Conservation (phyloP, 2,888 invertebrate genomes). For the Toxonevra muliebris region DNA sequence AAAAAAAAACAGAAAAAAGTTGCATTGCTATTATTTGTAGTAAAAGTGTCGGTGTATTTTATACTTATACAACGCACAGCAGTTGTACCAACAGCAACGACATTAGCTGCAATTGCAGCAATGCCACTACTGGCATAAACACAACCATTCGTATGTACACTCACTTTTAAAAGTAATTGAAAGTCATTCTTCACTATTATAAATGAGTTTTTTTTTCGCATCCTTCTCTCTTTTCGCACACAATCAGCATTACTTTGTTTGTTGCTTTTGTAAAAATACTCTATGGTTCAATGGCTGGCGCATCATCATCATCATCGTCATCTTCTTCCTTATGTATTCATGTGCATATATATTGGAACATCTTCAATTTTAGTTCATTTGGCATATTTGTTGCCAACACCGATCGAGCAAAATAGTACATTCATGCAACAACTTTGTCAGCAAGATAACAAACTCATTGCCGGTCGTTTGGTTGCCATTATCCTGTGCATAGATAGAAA, state of each 20-base stretch:
- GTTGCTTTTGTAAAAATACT: not conserved
- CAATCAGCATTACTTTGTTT: not conserved
- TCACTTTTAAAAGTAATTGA: constrained; percentile 30
- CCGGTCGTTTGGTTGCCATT: not conserved
- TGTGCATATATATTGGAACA: not conserved
- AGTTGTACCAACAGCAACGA: not conserved
- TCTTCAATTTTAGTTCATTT: constrained; percentile 17
- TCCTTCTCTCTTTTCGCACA: constrained; percentile 12
- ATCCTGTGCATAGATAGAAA: no score
- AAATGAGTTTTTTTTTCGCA: constrained; percentile 35
- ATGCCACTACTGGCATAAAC: not conserved
- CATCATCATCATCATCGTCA: not conserved
- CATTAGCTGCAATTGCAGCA: not conserved
- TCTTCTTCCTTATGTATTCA: not conserved
- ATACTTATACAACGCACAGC: no score
- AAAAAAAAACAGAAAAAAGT: not conserved
- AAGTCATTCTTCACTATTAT: constrained; percentile 40
- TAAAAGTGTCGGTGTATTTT: no score
- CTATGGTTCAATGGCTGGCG: not conserved
- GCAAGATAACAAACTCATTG: constrained; percentile 21
- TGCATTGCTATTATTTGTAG: not conserved
- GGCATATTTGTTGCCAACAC: constrained; percentile 26
- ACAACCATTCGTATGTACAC: not conserved
- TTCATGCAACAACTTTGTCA: constrained; percentile 15
- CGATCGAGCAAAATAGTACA: not conserved